Conservation (phyloP, 35 echinoderm and acorn worm genomes). For the Holothuria glaberrima region DNA sequence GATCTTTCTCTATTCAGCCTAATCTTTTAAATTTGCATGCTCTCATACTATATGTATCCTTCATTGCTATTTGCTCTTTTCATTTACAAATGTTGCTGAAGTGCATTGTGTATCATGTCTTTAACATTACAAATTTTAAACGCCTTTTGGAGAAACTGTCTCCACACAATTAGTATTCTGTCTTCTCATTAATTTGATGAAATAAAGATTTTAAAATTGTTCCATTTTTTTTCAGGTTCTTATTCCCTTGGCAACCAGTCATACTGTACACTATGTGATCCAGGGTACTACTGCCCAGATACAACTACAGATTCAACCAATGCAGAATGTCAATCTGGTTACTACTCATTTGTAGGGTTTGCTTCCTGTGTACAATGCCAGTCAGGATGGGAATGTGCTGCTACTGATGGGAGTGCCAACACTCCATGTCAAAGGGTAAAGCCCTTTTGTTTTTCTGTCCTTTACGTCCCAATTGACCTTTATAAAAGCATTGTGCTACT, state of each 20-base stretch:
- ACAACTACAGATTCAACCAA: constrained; percentile 63
- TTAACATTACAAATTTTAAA: too few species aligned
- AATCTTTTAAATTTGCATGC: too few species aligned
- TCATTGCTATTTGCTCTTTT: not conserved
- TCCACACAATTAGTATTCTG: too few species aligned
- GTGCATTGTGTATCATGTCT: too few species aligned
- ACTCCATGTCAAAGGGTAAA: constrained; percentile 81
- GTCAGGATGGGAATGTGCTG: constrained; percentile 84
- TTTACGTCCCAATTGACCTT: not conserved
- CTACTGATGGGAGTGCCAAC: constrained; percentile 82
- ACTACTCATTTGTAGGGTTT: constrained; percentile 72
- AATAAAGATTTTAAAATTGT: not conserved
- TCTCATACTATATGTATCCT: not conserved
- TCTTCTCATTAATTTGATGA: too few species aligned
- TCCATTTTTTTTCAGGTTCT: constrained; percentile 50
- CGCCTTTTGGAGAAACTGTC: too few species aligned
- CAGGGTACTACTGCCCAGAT: constrained; percentile 85
- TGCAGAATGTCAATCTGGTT: constrained; percentile 64
- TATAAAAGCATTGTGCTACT: too few species aligned
- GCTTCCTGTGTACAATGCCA: constrained; percentile 71
- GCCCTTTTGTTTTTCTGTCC: constrained; percentile 61
- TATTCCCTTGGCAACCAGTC: constrained; percentile 87
- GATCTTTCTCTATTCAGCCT: too few species aligned
- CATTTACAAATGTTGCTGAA: not conserved
- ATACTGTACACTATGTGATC: constrained; percentile 69